Evolutionary conservation across 1,140 invertebrate species (phyloP), one percentile per base, ranked within the genome.

Genomic region (Ceratosolen solmsi): DNA sequence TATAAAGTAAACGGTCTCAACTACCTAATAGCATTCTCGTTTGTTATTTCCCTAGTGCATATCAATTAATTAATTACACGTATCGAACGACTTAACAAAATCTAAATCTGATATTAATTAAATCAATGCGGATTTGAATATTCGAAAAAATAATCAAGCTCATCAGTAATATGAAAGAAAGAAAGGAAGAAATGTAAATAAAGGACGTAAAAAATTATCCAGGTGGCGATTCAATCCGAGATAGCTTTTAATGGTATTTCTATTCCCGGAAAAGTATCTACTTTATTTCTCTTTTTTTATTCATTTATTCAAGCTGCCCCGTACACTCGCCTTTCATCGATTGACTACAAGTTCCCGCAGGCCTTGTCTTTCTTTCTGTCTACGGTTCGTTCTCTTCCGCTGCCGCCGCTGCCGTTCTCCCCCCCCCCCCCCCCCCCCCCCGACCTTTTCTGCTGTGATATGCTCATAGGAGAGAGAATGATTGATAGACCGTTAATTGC

Each of bases 191-290:
- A 46, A 79, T 15, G 8, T 17, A 65, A 25, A 41, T 15, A 76
- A 38, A 15, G 2, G 60, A 30, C 1, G 30, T 54, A 25, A 68
- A 54, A 65, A 60, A n/a, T 17, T 20, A 30, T 13, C 15, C 22
- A n/a, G 15, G 13, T 54, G 60, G 25, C 60, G 36, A 41, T 63
- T 76, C 38, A 1, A 68, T 51, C 22, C 22, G 27, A 46, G 8
- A 0, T 15, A n/a, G 63, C 41, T 78, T 78, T 78, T 78, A 78
- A 78, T 54, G 46, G 46, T 68, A 79, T 77, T 82, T 83, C 65
- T 84, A 84, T 82, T 82, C 80, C 80, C 82, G 81, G 72, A 76
- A 85, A 83, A 76, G 65, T 83, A 80, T 82, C 75, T 83, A 38
- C 33, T 22, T 0, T n/a, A 38, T 9, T 30, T 41, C 13, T 72